Evolutionary conservation across 2,888 invertebrate species (phyloP).

Genomic region (Nomada goodeniana): DNA sequence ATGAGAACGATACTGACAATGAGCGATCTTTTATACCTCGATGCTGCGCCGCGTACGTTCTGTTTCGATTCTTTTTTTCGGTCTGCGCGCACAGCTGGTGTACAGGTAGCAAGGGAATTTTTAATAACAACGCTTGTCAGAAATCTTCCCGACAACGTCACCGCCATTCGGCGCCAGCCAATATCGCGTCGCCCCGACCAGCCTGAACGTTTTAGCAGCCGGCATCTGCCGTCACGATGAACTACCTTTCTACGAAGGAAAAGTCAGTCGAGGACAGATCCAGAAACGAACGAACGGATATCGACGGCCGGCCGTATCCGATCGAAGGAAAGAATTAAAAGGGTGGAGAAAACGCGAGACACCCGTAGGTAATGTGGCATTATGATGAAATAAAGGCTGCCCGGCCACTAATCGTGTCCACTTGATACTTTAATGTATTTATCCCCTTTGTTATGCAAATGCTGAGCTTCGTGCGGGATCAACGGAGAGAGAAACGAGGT

Average conservation of each 20-base stretch:
- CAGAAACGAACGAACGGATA: constrained; percentile 55
- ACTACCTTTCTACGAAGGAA: constrained; percentile 73
- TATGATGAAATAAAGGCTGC: constrained; percentile 67
- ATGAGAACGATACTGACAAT: constrained; percentile 25
- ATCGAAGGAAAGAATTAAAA: constrained; percentile 27
- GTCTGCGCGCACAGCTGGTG: constrained; percentile 19
- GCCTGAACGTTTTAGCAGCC: constrained; percentile 78
- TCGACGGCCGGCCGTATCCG: constrained; percentile 30
- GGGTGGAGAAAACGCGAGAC: constrained; percentile 9
- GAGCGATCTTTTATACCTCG: constrained; percentile 30
- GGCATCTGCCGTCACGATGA: constrained; percentile 81
- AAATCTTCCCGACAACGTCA: constrained; percentile 81
- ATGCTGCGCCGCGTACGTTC: constrained; percentile 6
- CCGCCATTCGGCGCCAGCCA: constrained; percentile 82
- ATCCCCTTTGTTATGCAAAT: constrained; percentile 46
- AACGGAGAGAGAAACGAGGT: constrained; percentile 16
- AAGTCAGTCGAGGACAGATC: constrained; percentile 38
- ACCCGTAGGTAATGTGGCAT: constrained; percentile 73
- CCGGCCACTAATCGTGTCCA: constrained; percentile 23
- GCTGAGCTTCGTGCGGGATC: neutral
- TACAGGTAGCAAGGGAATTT: constrained; percentile 64
- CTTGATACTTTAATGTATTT: constrained; percentile 45
- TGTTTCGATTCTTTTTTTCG: constrained; percentile 55
- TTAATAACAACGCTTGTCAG: constrained; percentile 82
- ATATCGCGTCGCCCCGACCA: constrained; percentile 74